These are phyloP conservation scores for Acropora yongei DNA, from an alignment of 64 coral and sea anemone species.

Conservation along the genomic window DNA sequence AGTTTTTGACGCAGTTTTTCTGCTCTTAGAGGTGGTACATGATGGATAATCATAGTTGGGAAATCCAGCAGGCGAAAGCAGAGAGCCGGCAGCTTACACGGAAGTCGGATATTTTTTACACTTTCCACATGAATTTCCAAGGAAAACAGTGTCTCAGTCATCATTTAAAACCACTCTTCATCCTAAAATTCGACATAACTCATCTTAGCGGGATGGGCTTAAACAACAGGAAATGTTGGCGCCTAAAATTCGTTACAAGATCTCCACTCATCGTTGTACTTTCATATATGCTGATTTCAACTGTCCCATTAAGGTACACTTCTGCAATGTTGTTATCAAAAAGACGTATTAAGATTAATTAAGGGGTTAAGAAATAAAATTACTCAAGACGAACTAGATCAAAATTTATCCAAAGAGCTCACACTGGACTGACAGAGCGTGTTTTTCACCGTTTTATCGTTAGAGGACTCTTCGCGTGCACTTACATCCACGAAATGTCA, in stretches of 20 bases:
- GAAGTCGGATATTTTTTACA: constrained; percentile 56
- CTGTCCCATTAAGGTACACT: not conserved
- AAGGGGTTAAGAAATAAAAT: not conserved
- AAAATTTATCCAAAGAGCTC: not conserved
- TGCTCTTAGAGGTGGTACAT: constrained; percentile 46
- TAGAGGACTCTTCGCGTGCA: not conserved
- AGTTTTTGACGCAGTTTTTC: constrained; percentile 71
- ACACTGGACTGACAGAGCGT: not conserved
- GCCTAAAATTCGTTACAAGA: constrained; percentile 29
- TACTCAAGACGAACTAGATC: too few relatives aligned
- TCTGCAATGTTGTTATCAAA: not conserved
- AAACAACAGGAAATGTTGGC: not conserved
- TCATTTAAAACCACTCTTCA: not conserved
- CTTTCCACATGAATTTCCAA: constrained; percentile 91
- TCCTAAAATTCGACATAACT: not conserved
- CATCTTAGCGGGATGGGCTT: too few relatives aligned
- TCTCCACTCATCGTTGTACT: not conserved
- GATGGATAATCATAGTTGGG: constrained; percentile 87
- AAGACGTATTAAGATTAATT: not conserved
- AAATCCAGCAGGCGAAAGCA: constrained; percentile 94
- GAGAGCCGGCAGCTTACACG: constrained; percentile 79
- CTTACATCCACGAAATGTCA: not conserved
- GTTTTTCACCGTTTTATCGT: not conserved
- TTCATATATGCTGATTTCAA: not conserved
- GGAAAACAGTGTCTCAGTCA: constrained; percentile 88